A percentile compares a stretch with the other conserved stretches of the same genome.
phyloP scores from a whole-genome alignment of 2,888 invertebrate species.

The Heliconius cydno region DNA sequence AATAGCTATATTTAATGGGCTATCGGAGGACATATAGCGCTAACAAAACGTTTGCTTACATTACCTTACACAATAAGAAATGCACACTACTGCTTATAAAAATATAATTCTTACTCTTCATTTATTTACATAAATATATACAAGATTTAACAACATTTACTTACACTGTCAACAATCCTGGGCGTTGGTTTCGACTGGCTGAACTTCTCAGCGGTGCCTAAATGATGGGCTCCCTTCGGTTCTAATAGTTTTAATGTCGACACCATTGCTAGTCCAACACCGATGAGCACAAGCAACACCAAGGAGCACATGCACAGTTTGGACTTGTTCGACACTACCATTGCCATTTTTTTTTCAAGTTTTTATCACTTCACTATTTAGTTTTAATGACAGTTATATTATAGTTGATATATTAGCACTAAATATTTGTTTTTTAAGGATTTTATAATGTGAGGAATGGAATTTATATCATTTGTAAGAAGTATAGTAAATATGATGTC shows the following conservation, averaged over 20 bases:
- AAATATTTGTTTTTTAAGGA: too few species aligned
- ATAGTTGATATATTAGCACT: too few species aligned
- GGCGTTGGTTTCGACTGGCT: constrained; percentile 59
- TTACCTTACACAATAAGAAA: too few species aligned
- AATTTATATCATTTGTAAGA: too few species aligned
- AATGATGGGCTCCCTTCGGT: constrained; percentile 54
- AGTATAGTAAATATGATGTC: too few species aligned
- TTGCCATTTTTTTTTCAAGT: constrained; percentile 66
- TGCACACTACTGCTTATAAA: too few species aligned
- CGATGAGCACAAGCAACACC: constrained; percentile 62
- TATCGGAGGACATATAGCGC: too few species aligned
- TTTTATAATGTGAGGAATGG: neutral
- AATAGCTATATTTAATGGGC: too few species aligned
- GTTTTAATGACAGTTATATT: neutral
- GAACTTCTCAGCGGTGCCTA: constrained; percentile 67
- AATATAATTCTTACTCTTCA: neutral
- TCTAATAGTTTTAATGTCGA: constrained; percentile 61
- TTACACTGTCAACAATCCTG: constrained; percentile 58
- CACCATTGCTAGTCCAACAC: constrained; percentile 66
- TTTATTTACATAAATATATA: neutral
- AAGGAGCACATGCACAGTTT: constrained; percentile 68
- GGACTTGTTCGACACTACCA: constrained; percentile 70
- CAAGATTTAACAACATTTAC: constrained; percentile 46
- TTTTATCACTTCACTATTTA: constrained; percentile 34
- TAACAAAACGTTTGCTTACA: too few species aligned